These are phyloP conservation scores for Stigmatopora argus DNA, from an alignment of 2,113 vertebrate species.

Conservation along the genomic window DNA sequence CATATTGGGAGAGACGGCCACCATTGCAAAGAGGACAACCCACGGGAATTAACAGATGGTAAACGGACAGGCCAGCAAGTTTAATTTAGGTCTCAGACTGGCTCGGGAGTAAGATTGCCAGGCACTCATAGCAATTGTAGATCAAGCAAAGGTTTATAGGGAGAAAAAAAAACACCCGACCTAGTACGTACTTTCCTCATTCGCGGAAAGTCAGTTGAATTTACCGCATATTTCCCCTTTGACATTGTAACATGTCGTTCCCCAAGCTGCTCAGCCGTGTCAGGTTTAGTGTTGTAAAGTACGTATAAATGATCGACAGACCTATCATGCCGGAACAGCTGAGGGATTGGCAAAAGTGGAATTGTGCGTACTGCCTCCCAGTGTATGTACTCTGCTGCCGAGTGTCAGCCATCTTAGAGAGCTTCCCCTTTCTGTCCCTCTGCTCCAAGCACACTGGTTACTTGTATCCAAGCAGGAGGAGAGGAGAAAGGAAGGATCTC, in stretches of 20 bases:
- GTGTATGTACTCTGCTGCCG: constrained; percentile 57
- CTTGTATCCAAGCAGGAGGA: constrained; percentile 45
- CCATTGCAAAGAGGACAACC: constrained; percentile 34
- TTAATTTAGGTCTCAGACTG: constrained; percentile 57
- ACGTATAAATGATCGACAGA: constrained; percentile 11
- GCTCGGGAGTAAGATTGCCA: constrained; percentile 23
- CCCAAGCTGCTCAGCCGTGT: constrained; percentile 6
- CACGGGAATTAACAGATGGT: constrained; percentile 54
- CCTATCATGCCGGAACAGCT: constrained; percentile 17
- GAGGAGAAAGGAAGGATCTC: constrained; percentile 50
- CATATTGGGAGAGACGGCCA: constrained; percentile 38
- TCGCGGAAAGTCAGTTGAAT: constrained; percentile 1
- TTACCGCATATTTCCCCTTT: not conserved
- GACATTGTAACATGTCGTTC: constrained; percentile 8
- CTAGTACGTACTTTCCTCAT: not conserved
- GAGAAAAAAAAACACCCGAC: not conserved
- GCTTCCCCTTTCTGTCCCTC: constrained; percentile 61
- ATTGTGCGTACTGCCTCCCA: constrained; percentile 42
- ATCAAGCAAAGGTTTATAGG: not conserved
- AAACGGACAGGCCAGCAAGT: constrained; percentile 52
- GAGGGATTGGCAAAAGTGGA: constrained; percentile 31
- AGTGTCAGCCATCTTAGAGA: constrained; percentile 68
- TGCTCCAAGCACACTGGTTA: constrained; percentile 51
- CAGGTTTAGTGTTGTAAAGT: constrained; percentile 18
- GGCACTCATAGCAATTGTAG: constrained; percentile 30